These are phyloP conservation scores for Drosophila novamexicana DNA, from an alignment of 1,140 invertebrate genomes.

Conservation along the genomic window DNA sequence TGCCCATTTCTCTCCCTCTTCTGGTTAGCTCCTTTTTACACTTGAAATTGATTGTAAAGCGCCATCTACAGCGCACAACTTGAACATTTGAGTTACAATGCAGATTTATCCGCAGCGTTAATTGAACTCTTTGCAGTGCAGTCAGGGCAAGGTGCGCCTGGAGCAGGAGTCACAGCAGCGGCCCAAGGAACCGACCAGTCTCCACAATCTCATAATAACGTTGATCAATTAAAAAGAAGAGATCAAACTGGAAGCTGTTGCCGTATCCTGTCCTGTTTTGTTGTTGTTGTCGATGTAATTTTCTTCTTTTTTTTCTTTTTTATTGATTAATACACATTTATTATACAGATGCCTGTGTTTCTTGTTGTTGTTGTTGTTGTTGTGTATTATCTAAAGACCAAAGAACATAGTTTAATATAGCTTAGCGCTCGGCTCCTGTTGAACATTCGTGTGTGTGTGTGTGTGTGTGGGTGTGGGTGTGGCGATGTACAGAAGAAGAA, in stretches of 20 bases:
- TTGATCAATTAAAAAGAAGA: neutral
- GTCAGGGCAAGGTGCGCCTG: constrained; percentile 7
- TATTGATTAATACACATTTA: constrained; percentile 52
- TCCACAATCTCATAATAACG: neutral
- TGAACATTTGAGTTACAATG: neutral
- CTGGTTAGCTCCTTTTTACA: too few species aligned
- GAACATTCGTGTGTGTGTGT: constrained; percentile 4
- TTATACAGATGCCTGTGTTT: constrained; percentile 34
- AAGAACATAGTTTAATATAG: constrained; percentile 17
- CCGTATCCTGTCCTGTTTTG: neutral
- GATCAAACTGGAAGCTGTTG: too few species aligned
- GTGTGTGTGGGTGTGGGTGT: constrained; percentile 17
- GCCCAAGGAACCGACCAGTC: neutral
- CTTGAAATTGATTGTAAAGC: too few species aligned
- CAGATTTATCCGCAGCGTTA: neutral
- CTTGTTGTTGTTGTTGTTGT: neutral
- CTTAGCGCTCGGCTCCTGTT: neutral
- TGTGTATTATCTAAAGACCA: constrained; percentile 27
- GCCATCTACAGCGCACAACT: neutral
- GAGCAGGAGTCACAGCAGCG: neutral
- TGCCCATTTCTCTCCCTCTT: too few species aligned
- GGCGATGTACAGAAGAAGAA: constrained; percentile 29
- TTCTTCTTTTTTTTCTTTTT: constrained; percentile 28
- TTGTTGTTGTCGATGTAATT: constrained; percentile 19
- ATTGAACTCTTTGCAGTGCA: neutral